phyloP scores from a whole-genome alignment of 2,113 vertebrate genomes.

The Pardalotus punctatus region DNA sequence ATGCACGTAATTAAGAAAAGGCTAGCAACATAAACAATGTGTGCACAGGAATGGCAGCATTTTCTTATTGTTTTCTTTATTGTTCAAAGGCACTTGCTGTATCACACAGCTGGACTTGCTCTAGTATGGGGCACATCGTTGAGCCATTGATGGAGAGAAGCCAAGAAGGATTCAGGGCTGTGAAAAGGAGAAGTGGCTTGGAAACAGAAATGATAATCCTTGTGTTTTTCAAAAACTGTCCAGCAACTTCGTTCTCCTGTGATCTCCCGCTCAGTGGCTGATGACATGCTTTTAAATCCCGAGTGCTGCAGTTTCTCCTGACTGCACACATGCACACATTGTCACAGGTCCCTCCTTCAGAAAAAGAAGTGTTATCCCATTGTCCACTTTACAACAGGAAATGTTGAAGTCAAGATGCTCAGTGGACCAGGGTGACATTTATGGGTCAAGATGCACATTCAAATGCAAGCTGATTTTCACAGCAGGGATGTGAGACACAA shows the following conservation, averaged over 20 bases:
- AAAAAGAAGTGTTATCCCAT: slow-evolving; percentile 58
- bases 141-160: neutral
- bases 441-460: slow-evolving; percentile 78
- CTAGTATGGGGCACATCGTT: neutral
- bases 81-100: neutral
- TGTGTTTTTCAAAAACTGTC: slow-evolving; percentile 45
- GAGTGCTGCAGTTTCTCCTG: slow-evolving; percentile 40
- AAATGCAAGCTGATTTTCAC: slow-evolving; percentile 76
- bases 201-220: slow-evolving; percentile 68
- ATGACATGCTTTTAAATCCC: slow-evolving; percentile 63
- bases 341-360: slow-evolving; percentile 44
- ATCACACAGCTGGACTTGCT: neutral
- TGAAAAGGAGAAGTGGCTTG: slow-evolving; percentile 66
- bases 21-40: neutral
- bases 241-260: slow-evolving; percentile 55
- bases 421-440: slow-evolving; percentile 76
- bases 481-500: slow-evolving; percentile 70
- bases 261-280: slow-evolving; percentile 41
- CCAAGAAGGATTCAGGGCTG: neutral
- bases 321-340: slow-evolving; percentile 52
- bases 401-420: slow-evolving; percentile 75
- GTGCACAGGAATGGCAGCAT: rapidly evolving
- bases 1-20: neutral
- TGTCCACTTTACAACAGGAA: slow-evolving; percentile 74
- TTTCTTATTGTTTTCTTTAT: neutral